Percentiles rank a stretch among this genome's conserved stretches.
phyloP scores from a whole-genome alignment of 1,140 invertebrate genomes.

The Rhynchophorus ferrugineus region DNA sequence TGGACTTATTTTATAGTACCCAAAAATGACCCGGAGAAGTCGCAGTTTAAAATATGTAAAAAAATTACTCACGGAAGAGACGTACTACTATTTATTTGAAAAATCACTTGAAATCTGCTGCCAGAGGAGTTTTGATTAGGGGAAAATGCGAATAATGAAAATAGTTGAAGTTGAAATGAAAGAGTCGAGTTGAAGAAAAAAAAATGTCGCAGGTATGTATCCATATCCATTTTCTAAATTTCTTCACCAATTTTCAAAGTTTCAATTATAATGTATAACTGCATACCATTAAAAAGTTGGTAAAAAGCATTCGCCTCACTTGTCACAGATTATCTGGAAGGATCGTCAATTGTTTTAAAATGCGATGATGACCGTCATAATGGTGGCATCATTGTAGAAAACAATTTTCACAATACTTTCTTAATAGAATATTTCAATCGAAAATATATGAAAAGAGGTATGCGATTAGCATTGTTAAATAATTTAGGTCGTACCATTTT shows the following conservation, averaged over 20 bases:
- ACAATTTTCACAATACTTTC: constrained; percentile 26
- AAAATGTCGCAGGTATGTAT: neutral
- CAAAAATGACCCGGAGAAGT: neutral
- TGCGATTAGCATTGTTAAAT: constrained; percentile 23
- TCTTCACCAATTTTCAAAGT: too few species aligned
- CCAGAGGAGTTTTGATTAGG: too few species aligned
- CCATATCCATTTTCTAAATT: neutral
- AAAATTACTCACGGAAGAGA: neutral
- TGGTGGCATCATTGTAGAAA: too few species aligned
- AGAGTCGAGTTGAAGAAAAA: neutral
- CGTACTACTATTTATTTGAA: neutral
- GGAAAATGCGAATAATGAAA: too few species aligned
- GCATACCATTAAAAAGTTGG: too few species aligned
- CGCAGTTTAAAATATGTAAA: neutral
- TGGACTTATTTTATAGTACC: neutral
- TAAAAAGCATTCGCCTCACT: too few species aligned
- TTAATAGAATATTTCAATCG: constrained; percentile 32
- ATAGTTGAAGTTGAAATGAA: too few species aligned
- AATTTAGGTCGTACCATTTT: constrained; percentile 26
- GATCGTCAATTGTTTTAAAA: too few species aligned
- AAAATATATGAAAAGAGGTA: constrained; percentile 30
- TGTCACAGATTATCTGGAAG: too few species aligned
- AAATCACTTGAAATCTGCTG: neutral
- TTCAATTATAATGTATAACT: too few species aligned
- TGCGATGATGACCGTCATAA: too few species aligned